Evolutionary conservation across 2,888 invertebrate genomes (phyloP).

Genomic region (Lottia scabra): DNA sequence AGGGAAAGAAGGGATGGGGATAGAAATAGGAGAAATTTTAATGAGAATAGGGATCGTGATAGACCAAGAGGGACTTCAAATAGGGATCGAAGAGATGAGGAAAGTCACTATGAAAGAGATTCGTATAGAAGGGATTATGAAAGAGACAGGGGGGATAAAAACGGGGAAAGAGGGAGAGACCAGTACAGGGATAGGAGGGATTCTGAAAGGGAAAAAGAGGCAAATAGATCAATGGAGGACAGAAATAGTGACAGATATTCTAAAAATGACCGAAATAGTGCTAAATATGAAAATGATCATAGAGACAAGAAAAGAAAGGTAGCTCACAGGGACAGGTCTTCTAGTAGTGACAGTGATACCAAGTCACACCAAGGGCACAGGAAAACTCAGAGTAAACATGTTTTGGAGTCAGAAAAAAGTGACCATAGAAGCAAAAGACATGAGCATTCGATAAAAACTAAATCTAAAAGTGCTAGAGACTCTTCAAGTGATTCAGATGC

Average conservation of each 20-base stretch:
- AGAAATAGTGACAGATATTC: background rate
- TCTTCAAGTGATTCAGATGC: no score
- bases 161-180: background rate
- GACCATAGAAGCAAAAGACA: no score
- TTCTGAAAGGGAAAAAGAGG: constrained; percentile 8
- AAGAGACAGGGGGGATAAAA: constrained; percentile 2
- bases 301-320: constrained; percentile 12
- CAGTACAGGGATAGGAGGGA: constrained; percentile 14
- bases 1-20: constrained; percentile 11
- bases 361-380: no score
- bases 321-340: background rate
- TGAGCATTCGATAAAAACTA: no score
- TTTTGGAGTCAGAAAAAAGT: no score
- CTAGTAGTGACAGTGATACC: background rate
- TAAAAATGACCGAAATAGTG: background rate
- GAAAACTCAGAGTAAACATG: no score
- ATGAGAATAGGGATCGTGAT: constrained; percentile 8
- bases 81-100: background rate
- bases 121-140: constrained; percentile 2
- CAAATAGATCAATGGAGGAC: constrained; percentile 1
- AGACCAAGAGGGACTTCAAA: background rate
- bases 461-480: no score
- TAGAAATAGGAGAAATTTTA: constrained; percentile 8
- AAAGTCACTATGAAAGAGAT: constrained; percentile 12
- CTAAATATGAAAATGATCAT: constrained; percentile 11